Percentiles rank a stretch among this genome's conserved stretches.
These are phyloP conservation scores for Pseudopodoces humilis DNA, from an alignment of 2,113 vertebrate genomes.

Conservation along the genomic window DNA sequence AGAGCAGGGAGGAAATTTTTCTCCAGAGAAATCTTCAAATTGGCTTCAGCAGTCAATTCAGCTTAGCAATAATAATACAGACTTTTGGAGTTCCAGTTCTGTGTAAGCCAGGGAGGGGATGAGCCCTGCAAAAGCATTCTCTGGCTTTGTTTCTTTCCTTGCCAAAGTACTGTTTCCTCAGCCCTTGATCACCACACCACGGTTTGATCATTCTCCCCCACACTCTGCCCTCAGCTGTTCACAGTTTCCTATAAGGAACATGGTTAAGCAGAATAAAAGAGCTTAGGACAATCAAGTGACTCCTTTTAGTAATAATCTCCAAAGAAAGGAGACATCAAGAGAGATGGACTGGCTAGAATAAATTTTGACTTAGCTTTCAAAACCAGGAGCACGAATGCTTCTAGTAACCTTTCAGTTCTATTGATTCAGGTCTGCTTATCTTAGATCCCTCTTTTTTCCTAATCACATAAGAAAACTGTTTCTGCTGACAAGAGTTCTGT, in stretches of 20 bases:
- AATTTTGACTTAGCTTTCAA: not conserved
- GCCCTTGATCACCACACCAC: not conserved
- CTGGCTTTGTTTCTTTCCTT: not conserved
- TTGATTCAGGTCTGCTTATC: not conserved
- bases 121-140: not conserved
- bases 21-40: not conserved
- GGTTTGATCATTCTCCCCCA: not conserved
- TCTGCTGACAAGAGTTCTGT: not conserved
- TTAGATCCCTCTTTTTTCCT: not conserved
- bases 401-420: not conserved
- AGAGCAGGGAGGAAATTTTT: not conserved
- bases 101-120: not conserved
- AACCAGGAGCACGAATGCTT: not conserved
- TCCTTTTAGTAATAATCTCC: not conserved
- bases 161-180: not conserved
- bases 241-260: fast-evolving
- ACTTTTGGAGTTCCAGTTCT: not conserved
- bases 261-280: not conserved
- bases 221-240: not conserved
- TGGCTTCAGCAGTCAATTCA: not conserved
- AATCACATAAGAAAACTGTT: not conserved
- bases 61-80: not conserved
- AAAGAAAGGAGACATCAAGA: not conserved
- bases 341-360: slow-evolving; percentile 5
- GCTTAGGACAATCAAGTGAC: not conserved